Evolutionary conservation across 2,888 invertebrate species (phyloP).

Genomic region (Sylvicola cinctus): DNA sequence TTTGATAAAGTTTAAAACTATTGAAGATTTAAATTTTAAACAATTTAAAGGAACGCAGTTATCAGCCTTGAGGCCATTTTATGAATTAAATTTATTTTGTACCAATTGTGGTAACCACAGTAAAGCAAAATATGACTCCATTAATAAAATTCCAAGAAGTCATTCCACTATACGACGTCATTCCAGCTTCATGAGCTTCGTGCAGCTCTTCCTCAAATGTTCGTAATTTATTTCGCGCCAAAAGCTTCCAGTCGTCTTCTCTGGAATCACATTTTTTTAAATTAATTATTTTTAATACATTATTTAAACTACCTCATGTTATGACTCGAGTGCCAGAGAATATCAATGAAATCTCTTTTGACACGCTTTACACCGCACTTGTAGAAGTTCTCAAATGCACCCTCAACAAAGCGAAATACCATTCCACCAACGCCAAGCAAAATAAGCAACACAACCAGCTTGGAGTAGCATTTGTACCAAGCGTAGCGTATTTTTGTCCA

Average conservation of each 20-base stretch:
- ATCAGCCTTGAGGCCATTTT: too few species aligned
- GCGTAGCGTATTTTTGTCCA: slow-evolving; percentile 31
- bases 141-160: slow-evolving; percentile 77
- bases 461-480: slow-evolving; percentile 44
- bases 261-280: slow-evolving; percentile 28
- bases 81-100: slow-evolving; percentile 20
- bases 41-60: not conserved
- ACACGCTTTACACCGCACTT: slow-evolving; percentile 76
- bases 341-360: slow-evolving; percentile 67
- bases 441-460: slow-evolving; percentile 45
- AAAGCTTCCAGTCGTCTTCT: slow-evolving; percentile 78
- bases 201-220: slow-evolving; percentile 76
- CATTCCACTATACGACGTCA: slow-evolving; percentile 65
- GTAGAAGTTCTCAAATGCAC: slow-evolving; percentile 64
- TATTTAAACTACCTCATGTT: slow-evolving; percentile 33
- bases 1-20: not conserved
- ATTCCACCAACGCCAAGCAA: slow-evolving; percentile 62
- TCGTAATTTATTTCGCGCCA: slow-evolving; percentile 57
- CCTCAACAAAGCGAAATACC: slow-evolving; percentile 63
- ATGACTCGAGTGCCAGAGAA: slow-evolving; percentile 63
- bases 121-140: slow-evolving; percentile 67
- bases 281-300: not conserved
- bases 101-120: slow-evolving; percentile 80
- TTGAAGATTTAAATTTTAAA: not conserved
- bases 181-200: slow-evolving; percentile 62